Conservation (phyloP, 2,113 vertebrate genomes). For the Eublepharis macularius region DNA sequence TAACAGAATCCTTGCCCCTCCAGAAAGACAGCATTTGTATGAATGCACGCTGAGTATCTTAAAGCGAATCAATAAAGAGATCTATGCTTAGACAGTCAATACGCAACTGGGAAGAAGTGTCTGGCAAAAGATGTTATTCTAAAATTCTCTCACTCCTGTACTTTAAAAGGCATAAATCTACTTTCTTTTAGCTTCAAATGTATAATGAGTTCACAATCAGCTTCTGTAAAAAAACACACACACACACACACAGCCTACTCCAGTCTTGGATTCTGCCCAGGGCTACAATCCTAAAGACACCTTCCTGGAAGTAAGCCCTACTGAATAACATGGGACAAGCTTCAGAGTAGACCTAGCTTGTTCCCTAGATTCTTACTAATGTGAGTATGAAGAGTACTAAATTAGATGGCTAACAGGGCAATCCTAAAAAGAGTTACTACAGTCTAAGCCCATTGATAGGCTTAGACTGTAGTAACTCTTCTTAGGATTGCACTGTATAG, state of each 20-base stretch:
- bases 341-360: no score
- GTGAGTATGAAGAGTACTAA: constrained; percentile 16
- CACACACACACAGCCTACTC: no score
- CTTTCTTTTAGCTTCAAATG: background rate
- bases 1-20: background rate
- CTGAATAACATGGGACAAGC: no score
- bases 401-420: constrained; percentile 56
- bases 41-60: background rate
- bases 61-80: background rate
- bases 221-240: background rate
- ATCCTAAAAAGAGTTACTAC: no score
- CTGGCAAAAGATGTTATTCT: background rate
- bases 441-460: no score
- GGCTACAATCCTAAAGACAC: no score
- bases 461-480: no score
- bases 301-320: no score
- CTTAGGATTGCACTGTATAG: no score
- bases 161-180: background rate
- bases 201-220: background rate
- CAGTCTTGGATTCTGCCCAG: constrained; percentile 26
- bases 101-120: background rate
- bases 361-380: no score
- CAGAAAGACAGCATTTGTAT: background rate
- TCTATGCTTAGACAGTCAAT: background rate
- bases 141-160: background rate